Conservation (phyloP, 2,113 vertebrate species). For the Ophthalmolycus amberensis region DNA sequence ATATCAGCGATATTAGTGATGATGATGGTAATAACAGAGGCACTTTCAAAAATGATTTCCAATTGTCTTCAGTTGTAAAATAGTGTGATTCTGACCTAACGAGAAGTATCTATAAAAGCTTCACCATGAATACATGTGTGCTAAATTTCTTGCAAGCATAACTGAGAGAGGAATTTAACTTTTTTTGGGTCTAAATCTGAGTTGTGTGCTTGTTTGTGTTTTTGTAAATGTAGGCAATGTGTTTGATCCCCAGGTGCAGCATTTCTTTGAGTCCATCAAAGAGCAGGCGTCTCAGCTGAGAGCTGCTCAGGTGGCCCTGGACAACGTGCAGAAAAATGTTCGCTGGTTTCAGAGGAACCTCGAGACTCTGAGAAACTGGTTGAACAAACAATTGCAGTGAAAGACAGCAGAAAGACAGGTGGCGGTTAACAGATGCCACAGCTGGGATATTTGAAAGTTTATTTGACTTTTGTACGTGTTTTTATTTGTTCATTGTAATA, state of each 20-base stretch:
- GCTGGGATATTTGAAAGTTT: background rate
- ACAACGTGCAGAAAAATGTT: conserved; percentile 85
- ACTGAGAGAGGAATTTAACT: background rate
- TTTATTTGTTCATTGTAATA: conserved; percentile 20
- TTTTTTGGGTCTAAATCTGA: background rate
- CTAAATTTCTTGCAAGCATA: background rate
- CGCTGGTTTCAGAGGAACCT: conserved; percentile 83
- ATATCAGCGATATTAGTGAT: background rate
- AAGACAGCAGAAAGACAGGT: background rate
- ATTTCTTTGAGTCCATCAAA: conserved; percentile 83
- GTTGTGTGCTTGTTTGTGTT: background rate
- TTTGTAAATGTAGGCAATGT: conserved; percentile 7
- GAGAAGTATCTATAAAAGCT: background rate
- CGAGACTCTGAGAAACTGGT: conserved; percentile 78
- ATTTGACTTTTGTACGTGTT: background rate
- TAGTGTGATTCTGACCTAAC: background rate
- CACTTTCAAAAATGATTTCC: background rate
- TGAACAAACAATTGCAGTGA: conserved; percentile 70
- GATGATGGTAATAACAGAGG: background rate
- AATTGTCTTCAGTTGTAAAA: background rate
- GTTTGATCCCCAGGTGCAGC: conserved; percentile 77
- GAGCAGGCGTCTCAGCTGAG: conserved; percentile 82
- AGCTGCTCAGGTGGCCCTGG: conserved; percentile 78
- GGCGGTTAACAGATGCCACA: background rate
- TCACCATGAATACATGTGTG: background rate